Evolutionary conservation across 2,113 vertebrate genomes (phyloP).

Genomic region (Cynopterus brachyotis): DNA sequence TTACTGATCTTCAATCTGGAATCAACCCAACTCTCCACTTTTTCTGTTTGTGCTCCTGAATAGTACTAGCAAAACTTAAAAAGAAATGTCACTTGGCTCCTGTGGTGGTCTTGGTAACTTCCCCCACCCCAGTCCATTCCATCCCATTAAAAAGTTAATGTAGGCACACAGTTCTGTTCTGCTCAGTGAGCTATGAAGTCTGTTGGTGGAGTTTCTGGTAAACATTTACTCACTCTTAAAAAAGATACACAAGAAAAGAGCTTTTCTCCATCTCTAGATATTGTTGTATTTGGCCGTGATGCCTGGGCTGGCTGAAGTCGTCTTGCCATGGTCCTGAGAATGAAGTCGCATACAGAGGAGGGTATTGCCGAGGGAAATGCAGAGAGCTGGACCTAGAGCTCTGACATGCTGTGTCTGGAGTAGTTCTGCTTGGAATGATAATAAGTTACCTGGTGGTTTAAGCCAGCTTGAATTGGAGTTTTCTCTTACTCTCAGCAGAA

Average conservation of each 20-base stretch:
- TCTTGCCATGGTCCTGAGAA: not conserved
- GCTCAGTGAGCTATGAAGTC: not conserved
- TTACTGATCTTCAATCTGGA: not conserved
- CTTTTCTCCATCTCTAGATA: not conserved
- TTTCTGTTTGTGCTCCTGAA: not conserved
- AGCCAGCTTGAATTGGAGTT: not conserved
- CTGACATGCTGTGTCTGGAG: not conserved
- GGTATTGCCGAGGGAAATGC: not conserved
- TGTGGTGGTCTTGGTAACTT: not conserved
- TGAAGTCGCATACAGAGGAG: not conserved
- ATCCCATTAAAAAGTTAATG: not conserved
- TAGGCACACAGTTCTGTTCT: not conserved
- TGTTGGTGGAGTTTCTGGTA: not conserved
- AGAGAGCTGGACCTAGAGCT: not conserved
- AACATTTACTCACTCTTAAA: not conserved
- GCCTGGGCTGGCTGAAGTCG: not conserved
- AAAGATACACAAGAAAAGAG: not conserved
- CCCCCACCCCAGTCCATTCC: rapidly evolving
- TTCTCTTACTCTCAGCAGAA: not conserved
- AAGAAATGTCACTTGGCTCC: not conserved
- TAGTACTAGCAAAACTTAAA: not conserved
- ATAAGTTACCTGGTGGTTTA: not conserved
- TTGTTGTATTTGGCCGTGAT: not conserved
- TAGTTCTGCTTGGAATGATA: not conserved
- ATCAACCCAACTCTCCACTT: not conserved